Evolutionary conservation across 2,797 vertebrate genomes (phyloP).

Genomic region (Sus cebifrons): DNA sequence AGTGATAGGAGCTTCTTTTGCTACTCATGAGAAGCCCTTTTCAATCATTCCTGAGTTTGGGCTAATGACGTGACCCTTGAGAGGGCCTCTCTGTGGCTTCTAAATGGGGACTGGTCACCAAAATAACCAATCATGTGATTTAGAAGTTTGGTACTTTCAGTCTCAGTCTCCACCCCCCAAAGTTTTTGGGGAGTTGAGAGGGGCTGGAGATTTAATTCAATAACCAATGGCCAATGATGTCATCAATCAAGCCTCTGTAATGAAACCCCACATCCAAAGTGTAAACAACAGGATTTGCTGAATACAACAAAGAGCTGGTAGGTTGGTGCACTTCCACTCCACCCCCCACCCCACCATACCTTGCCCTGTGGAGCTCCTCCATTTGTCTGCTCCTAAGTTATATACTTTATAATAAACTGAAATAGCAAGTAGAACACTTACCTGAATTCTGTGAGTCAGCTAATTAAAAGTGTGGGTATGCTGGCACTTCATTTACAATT

Average conservation of each 20-base stretch:
- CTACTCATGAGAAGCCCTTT: neutral
- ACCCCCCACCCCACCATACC: accelerated
- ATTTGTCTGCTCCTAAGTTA: neutral
- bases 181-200: neutral
- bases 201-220: neutral
- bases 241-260: neutral
- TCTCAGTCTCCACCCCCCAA: neutral
- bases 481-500: neutral
- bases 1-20: neutral
- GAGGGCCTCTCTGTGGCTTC: neutral
- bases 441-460: neutral
- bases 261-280: neutral
- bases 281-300: too few species aligned
- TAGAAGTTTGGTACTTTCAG: neutral
- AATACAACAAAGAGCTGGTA: neutral
- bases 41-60: neutral
- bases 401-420: neutral
- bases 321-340: neutral
- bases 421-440: neutral
- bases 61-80: neutral
- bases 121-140: neutral
- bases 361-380: neutral
- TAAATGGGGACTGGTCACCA: too few species aligned
- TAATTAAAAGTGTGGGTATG: neutral
- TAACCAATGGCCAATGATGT: neutral